Conservation (phyloP, 2,888 invertebrate genomes). For the Oxycera nigricornis region DNA sequence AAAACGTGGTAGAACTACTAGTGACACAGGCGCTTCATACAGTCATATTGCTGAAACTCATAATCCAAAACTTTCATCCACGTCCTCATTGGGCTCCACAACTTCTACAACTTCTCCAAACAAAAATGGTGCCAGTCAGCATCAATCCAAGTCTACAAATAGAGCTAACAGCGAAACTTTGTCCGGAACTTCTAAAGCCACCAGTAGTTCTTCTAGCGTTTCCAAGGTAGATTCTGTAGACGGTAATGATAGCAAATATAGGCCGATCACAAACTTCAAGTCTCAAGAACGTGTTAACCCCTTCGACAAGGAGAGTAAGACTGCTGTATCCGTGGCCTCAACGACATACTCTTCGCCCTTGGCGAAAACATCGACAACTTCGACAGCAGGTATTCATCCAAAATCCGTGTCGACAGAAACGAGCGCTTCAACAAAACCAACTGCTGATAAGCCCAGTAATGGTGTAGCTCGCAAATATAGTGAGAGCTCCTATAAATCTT, state of each 20-base stretch:
- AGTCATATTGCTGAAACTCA: constrained; percentile 32
- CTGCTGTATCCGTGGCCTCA: constrained; percentile 18
- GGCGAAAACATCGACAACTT: background rate
- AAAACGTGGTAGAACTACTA: constrained; percentile 62
- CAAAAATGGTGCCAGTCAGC: constrained; percentile 49
- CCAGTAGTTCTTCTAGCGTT: constrained; percentile 26
- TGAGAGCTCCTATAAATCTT: constrained; percentile 26
- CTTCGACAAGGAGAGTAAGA: constrained; percentile 57
- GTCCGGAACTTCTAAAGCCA: constrained; percentile 53
- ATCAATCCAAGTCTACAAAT: background rate
- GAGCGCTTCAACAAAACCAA: background rate
- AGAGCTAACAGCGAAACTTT: constrained; percentile 50
- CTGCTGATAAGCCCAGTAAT: background rate
- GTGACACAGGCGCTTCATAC: constrained; percentile 54
- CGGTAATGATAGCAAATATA: constrained; percentile 49
- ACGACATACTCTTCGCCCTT: background rate
- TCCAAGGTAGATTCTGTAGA: constrained; percentile 19
- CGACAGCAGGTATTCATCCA: constrained; percentile 28
- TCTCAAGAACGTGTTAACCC: constrained; percentile 61
- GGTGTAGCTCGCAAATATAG: background rate
- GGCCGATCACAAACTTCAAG: constrained; percentile 60
- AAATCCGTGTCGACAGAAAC: constrained; percentile 5
- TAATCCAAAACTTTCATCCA: constrained; percentile 42
- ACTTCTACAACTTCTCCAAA: constrained; percentile 57
- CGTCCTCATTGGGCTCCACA: constrained; percentile 52